Evolutionary conservation across 2,888 invertebrate genomes (phyloP), one percentile per base, ranked within the genome.

Genomic region (Archips xylosteana): DNA sequence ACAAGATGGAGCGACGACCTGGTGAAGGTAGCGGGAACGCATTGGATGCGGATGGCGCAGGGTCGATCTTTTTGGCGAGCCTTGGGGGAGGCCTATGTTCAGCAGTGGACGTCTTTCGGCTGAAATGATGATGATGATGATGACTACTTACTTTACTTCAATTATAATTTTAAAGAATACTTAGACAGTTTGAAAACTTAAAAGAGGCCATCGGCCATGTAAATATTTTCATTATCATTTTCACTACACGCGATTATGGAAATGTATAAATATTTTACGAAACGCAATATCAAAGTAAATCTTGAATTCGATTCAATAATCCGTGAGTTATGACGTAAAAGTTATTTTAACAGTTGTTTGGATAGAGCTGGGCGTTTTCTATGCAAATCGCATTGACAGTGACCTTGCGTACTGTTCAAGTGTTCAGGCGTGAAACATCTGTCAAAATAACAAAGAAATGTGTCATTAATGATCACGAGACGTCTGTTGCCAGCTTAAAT

Each of bases 401-500:
- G 57, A 68, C 68, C 62, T 63, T 67, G 39, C 9, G 9, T 5
- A 45, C 23, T 61, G 15, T 63, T 54, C 54, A 2, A 32, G 36
- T 69, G 32, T 63, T 57, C 36, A 47, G 12, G 49, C 34, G 60
- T 23, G 57, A 68, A 72, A 68, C 67, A 62, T 36, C 62, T 72
- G 72, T 68, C 72, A 68, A 72, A 72, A 63, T 68, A 63, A 45
- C 61, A 61, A 32, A 57, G 36, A 63, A 67, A 71, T 45, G 61
- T 71, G 60, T 32, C 47, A 65, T 49, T 49, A 39, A 13, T 49
- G 32, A 57, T 34, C n/a, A 39, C 34, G 12, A 45, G 67, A 34
- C 49, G 34, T 71, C 51, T 65, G 60, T 60, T 65, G 23, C 70
- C 36, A 63, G 62, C 51, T 12, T 51, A 45, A 49, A 15, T 39